phyloP scores from a whole-genome alignment of 1,140 invertebrate species.

The Plectrocnemia conspersa region DNA sequence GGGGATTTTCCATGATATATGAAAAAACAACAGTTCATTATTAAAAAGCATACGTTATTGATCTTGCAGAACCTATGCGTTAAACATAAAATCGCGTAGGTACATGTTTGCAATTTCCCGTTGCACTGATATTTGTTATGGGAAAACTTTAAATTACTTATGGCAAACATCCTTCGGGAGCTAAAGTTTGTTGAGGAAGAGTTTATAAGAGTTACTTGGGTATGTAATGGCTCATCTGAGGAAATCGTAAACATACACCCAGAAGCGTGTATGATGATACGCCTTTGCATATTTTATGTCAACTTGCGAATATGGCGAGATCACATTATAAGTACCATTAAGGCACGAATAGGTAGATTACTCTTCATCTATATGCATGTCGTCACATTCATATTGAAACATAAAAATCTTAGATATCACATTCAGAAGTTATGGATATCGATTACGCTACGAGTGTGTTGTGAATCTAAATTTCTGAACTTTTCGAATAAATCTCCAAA shows the following conservation, averaged over 20 bases:
- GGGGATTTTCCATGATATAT: no score
- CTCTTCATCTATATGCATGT: constrained; percentile 15
- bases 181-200: not conserved
- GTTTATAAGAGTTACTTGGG: not conserved
- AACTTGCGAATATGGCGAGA: not conserved
- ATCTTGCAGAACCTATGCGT: not conserved
- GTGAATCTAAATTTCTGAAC: no score
- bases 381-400: no score
- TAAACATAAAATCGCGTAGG: constrained; percentile 5
- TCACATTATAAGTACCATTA: constrained; percentile 5
- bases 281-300: not conserved
- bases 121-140: constrained; percentile 27
- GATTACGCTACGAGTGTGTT: no score
- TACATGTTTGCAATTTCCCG: constrained; percentile 12
- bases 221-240: not conserved
- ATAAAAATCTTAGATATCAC: no score
- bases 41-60: not conserved
- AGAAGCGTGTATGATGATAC: no score
- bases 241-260: not conserved
- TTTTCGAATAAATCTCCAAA: no score
- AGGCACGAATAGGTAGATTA: constrained; percentile 9
- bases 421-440: no score
- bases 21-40: not conserved
- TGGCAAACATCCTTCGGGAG: constrained; percentile 4
- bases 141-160: constrained; percentile 26